Conservation (phyloP, 2,113 vertebrate genomes). For the Scalopus aquaticus region DNA sequence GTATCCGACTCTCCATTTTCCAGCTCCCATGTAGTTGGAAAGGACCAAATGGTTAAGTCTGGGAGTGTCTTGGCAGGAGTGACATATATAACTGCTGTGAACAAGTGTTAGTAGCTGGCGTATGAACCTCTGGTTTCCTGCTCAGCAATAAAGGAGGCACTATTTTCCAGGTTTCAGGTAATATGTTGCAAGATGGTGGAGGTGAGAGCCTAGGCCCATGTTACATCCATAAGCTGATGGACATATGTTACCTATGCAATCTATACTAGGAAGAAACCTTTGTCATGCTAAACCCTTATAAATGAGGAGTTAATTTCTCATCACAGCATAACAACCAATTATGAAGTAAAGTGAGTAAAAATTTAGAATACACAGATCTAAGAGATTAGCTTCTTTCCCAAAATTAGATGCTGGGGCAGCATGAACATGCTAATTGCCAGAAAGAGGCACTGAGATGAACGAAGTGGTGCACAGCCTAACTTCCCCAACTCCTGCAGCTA, state of each 20-base stretch:
- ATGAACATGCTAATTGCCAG: not conserved
- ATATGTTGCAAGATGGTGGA: not conserved
- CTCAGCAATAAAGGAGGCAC: not conserved
- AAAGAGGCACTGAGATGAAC: not conserved
- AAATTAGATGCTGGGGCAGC: not conserved
- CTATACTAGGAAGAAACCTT: not conserved
- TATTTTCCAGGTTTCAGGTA: not conserved
- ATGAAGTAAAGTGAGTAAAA: not conserved
- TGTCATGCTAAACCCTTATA: not conserved
- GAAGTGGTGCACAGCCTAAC: not conserved
- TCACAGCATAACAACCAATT: not conserved
- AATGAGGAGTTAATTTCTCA: not conserved
- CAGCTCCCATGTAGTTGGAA: not conserved
- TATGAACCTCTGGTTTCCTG: not conserved
- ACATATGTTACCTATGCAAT: not conserved
- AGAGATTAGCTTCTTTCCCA: not conserved
- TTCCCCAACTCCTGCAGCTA: not conserved
- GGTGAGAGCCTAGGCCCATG: not conserved
- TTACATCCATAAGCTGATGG: not conserved
- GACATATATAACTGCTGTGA: not conserved
- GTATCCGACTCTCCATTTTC: not conserved
- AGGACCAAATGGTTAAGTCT: not conserved
- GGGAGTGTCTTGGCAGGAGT: not conserved
- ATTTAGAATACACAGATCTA: not conserved
- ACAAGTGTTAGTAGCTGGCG: not conserved